These are phyloP conservation scores for Sarcophaga variegata DNA, from an alignment of 2,888 invertebrate species.

Conservation along the genomic window DNA sequence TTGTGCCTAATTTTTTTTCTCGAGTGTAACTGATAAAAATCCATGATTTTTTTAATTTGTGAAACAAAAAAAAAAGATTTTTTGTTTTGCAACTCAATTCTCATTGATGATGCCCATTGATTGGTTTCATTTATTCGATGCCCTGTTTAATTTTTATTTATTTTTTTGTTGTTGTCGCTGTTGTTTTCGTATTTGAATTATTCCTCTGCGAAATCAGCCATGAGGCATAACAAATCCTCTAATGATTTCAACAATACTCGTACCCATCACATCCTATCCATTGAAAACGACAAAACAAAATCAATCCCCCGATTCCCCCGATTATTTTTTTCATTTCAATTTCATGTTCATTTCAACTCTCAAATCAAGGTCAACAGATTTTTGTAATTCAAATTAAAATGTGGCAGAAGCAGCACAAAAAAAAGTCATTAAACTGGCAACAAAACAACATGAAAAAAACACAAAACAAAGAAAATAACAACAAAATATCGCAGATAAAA, in stretches of 20 bases:
- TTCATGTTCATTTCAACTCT: background rate
- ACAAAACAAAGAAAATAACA: background rate
- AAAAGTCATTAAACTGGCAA: constrained; percentile 40
- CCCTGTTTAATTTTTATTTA: background rate
- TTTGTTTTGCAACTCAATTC: constrained; percentile 6
- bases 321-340: constrained; percentile 35
- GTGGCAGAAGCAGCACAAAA: background rate
- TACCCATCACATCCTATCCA: too few relatives aligned
- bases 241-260: constrained; percentile 1
- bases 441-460: constrained; percentile 5
- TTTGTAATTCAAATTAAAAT: constrained; percentile 1
- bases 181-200: background rate
- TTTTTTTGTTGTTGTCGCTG: background rate
- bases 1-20: too few relatives aligned
- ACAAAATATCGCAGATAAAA: background rate
- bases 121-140: constrained; percentile 16
- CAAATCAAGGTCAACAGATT: constrained; percentile 43
- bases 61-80: too few relatives aligned
- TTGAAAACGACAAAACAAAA: background rate
- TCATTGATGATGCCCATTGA: too few relatives aligned
- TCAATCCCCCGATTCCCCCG: background rate
- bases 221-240: constrained; percentile 13
- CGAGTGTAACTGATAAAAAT: too few relatives aligned
- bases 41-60: too few relatives aligned
- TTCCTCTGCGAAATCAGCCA: background rate